Conservation (phyloP, 2,797 vertebrate species). For the Megaceryle alcyon region DNA sequence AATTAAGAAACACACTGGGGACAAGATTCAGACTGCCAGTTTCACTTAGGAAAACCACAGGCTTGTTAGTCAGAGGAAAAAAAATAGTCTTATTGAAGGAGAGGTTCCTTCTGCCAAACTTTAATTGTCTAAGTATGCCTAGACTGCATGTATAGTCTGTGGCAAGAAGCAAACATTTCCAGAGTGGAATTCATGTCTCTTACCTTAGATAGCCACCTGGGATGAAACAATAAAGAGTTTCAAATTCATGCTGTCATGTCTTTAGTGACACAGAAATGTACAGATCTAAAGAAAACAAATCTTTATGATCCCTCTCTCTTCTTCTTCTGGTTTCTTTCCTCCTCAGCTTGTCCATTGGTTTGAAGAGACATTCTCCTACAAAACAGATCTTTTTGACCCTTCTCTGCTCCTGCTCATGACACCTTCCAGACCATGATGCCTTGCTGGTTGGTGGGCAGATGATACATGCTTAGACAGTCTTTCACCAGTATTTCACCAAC, state of each 20-base stretch:
- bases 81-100: not conserved
- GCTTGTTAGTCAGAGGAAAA: not conserved
- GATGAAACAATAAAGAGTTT: not conserved
- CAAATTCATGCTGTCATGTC: not conserved
- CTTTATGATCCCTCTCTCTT: not conserved
- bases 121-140: not conserved
- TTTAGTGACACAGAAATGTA: not conserved
- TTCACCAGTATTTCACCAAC: not conserved
- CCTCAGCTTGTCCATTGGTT: not conserved
- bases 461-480: fast-evolving
- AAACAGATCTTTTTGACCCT: not conserved
- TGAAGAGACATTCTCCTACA: not conserved
- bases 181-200: not conserved
- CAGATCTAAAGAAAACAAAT: not conserved
- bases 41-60: not conserved
- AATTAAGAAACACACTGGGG: not conserved
- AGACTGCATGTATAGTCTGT: not conserved
- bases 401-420: not conserved
- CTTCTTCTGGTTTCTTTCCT: not conserved
- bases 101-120: not conserved
- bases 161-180: not conserved
- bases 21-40: not conserved
- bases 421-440: not conserved
- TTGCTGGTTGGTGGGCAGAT: not conserved
- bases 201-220: not conserved